phyloP scores from a whole-genome alignment of 2,113 vertebrate species.

The Nyctereutes procyonoides region DNA sequence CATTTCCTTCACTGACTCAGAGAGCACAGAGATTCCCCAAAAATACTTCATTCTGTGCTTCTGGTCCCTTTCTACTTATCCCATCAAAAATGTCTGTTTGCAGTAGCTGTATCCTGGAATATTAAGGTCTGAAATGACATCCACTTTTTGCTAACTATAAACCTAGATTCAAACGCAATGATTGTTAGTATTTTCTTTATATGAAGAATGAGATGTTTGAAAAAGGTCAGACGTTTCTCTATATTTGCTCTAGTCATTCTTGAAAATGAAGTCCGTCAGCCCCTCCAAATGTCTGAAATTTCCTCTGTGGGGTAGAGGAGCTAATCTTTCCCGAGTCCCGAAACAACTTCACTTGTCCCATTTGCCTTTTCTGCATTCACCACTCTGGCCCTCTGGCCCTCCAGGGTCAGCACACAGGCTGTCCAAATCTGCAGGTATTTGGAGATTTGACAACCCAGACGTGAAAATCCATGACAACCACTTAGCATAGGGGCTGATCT shows the following conservation, averaged over 20 bases:
- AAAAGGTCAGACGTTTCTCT: background rate
- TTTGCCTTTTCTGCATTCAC: background rate
- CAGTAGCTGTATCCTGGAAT: background rate
- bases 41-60: background rate
- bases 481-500: slow-evolving; percentile 23
- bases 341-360: background rate
- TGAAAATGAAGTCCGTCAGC: background rate
- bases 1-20: background rate
- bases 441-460: slow-evolving; percentile 44
- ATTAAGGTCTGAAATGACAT: background rate
- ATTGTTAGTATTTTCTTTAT: background rate
- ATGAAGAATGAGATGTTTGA: background rate
- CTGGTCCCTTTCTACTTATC: background rate
- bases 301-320: background rate
- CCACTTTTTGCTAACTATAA: slow-evolving; percentile 13
- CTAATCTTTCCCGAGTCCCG: background rate
- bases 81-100: background rate
- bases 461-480: slow-evolving; percentile 36
- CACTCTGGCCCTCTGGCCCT: background rate
- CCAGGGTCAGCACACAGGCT: background rate
- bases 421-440: slow-evolving; percentile 11
- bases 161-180: slow-evolving; percentile 14
- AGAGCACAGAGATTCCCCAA: background rate
- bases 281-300: background rate
- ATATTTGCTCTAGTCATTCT: background rate